These are phyloP conservation scores for Salvelinus sp. DNA, from an alignment of 2,113 vertebrate genomes.

Conservation along the genomic window DNA sequence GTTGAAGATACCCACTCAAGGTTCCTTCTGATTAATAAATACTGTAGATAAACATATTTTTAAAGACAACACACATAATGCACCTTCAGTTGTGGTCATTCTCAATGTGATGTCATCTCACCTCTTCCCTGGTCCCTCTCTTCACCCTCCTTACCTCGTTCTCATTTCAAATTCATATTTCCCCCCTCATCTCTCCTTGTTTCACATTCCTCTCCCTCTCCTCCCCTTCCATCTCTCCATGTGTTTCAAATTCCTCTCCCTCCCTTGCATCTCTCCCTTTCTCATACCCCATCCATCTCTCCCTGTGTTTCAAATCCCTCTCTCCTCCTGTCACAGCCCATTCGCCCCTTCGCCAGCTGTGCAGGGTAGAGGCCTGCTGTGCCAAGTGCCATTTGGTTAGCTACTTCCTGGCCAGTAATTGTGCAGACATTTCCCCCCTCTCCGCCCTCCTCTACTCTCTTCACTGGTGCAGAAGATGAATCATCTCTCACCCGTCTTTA, in stretches of 20 bases:
- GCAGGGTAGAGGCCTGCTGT: conserved; percentile 49
- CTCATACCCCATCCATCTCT: conserved; percentile 26
- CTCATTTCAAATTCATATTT: neutral
- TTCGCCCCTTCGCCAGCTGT: conserved; percentile 42
- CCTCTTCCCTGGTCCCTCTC: too few relatives aligned
- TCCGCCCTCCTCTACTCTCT: conserved; percentile 19
- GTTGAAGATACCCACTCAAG: too few relatives aligned
- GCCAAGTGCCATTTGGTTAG: conserved; percentile 70
- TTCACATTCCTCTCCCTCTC: conserved; percentile 16
- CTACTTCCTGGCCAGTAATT: conserved; percentile 62
- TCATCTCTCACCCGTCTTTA: neutral
- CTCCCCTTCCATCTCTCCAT: conserved; percentile 15
- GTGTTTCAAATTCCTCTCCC: neutral
- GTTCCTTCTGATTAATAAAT: too few relatives aligned
- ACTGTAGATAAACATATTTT: too few relatives aligned
- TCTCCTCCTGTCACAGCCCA: conserved; percentile 54
- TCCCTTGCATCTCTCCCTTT: conserved; percentile 27
- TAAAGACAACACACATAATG: too few relatives aligned
- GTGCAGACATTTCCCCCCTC: conserved; percentile 45
- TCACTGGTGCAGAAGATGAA: neutral
- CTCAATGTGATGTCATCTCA: too few relatives aligned
- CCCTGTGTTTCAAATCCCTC: conserved; percentile 2
- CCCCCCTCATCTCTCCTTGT: conserved; percentile 23
- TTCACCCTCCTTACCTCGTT: too few relatives aligned
- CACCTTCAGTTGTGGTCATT: too few relatives aligned